These are phyloP conservation scores for Lasioglossum leucozonium DNA, from an alignment of 2,888 invertebrate species.

Conservation along the genomic window DNA sequence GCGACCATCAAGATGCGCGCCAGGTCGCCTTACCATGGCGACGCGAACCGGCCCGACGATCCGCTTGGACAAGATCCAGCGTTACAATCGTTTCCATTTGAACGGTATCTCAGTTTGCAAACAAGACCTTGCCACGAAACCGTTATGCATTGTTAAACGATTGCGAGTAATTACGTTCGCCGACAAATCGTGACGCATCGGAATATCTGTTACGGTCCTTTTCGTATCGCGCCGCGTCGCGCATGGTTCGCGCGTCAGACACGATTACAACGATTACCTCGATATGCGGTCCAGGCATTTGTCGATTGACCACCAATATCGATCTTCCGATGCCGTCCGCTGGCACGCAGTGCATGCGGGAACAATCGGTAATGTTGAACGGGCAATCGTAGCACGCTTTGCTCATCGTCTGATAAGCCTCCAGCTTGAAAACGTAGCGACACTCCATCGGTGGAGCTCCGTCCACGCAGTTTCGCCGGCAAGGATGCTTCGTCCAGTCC, in stretches of 20 bases:
- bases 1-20: neutral
- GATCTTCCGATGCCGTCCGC: conserved; percentile 92
- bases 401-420: conserved; percentile 94
- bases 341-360: conserved; percentile 91
- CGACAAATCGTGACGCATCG: neutral
- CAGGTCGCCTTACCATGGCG: neutral
- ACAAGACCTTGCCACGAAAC: neutral
- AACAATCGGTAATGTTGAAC: conserved; percentile 90
- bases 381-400: conserved; percentile 96
- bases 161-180: neutral
- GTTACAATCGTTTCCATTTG: neutral
- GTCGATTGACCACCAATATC: conserved; percentile 92
- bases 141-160: neutral
- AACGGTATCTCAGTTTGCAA: neutral
- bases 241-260: neutral
- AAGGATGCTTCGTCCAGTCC: conserved; percentile 85
- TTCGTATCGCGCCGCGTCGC: neutral
- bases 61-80: neutral
- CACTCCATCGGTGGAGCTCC: conserved; percentile 88
- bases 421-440: conserved; percentile 90
- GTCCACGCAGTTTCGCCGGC: conserved; percentile 88
- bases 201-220: neutral
- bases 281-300: conserved; percentile 94
- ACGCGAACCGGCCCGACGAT: neutral
- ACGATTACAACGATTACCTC: conserved; percentile 86